Evolutionary conservation across 2,113 vertebrate genomes (phyloP).

Genomic region (Trochalopteron elliotii): DNA sequence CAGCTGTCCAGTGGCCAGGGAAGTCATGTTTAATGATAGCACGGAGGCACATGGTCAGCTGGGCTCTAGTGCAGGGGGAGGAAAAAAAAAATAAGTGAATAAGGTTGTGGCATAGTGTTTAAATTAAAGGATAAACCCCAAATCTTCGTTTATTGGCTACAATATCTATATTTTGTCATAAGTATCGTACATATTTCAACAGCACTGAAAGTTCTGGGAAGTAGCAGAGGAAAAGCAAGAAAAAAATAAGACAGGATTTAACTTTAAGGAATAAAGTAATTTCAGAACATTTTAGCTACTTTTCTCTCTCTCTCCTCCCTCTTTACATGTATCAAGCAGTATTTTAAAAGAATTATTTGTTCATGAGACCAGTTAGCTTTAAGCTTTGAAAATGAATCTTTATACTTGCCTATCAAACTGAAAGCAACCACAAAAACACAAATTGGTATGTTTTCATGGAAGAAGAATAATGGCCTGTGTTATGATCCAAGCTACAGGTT

Average conservation of each 20-base stretch:
- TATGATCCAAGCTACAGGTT: background rate
- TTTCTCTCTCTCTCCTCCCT: background rate
- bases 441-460: background rate
- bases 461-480: background rate
- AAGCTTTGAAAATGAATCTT: background rate
- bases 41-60: constrained; percentile 93
- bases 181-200: background rate
- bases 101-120: background rate
- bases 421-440: background rate
- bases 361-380: background rate
- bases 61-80: constrained; percentile 73
- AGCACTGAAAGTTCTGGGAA: background rate
- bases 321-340: background rate
- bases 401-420: background rate
- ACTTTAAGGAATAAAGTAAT: background rate
- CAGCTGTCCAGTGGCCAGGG: constrained; percentile 91
- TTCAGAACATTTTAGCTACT: background rate
- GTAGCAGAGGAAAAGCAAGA: background rate
- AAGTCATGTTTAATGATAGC: constrained; percentile 96
- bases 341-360: background rate
- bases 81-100: background rate
- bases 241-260: background rate
- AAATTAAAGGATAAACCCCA: background rate
- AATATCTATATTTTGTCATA: background rate
- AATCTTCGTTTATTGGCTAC: background rate